A percentile compares a stretch with the other conserved stretches of the same genome.
Evolutionary conservation across 2,113 vertebrate genomes (phyloP).

Genomic region (Leptobrachium ailaonicum): DNA sequence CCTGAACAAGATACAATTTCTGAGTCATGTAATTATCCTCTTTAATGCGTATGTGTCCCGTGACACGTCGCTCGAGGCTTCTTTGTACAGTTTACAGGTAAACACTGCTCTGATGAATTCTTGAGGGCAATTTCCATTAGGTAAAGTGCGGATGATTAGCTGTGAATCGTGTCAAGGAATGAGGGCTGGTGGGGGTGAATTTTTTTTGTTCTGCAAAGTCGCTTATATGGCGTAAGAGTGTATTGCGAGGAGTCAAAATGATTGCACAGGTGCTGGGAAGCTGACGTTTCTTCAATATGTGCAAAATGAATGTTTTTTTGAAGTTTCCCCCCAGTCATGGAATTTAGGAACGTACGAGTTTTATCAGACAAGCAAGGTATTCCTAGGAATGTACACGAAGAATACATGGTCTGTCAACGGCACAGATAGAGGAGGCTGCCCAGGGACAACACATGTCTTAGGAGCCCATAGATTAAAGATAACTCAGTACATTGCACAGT

Average conservation of each 20-base stretch:
- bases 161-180: constrained; percentile 8
- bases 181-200: not conserved
- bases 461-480: no score
- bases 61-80: constrained; percentile 16
- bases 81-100: constrained; percentile 2
- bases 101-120: not conserved
- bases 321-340: no score
- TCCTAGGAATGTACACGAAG: no score
- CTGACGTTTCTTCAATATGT: no score
- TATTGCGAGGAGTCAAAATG: not conserved
- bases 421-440: no score
- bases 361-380: no score
- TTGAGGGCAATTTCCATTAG: constrained; percentile 33
- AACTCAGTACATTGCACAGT: no score
- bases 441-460: no score
- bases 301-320: no score
- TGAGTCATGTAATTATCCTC: constrained; percentile 28
- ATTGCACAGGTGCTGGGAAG: not conserved
- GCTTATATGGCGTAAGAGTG: constrained; percentile 16
- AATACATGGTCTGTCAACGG: no score
- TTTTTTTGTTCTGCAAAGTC: constrained; percentile 4
- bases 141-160: constrained; percentile 28
- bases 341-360: no score
- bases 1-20: constrained; percentile 1
- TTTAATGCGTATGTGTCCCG: not conserved